A percentile compares a stretch with the other conserved stretches of the same genome.
phyloP scores from a whole-genome alignment of 35 echinoderm and acorn worm genomes.

The Acanthaster planci region DNA sequence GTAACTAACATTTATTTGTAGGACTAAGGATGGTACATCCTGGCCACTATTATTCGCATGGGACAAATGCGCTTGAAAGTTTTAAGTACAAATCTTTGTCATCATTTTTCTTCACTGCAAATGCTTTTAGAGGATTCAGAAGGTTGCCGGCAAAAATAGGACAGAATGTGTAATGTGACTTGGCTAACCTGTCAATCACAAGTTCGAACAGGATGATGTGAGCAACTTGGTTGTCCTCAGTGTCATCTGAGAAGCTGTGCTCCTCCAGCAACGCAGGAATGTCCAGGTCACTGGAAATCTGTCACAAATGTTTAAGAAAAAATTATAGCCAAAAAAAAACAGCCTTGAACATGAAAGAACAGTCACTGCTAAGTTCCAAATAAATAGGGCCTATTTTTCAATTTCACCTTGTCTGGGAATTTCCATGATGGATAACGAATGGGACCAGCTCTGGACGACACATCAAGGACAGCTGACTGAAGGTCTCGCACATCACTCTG shows the following conservation, averaged over 20 bases:
- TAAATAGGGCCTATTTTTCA: background rate
- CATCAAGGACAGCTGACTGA: conserved; percentile 79
- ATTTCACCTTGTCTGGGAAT: conserved; percentile 91
- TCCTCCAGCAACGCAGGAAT: conserved; percentile 76
- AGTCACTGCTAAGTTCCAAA: no score
- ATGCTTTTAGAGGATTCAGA: no score
- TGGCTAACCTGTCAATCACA: conserved; percentile 79
- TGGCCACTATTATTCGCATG: no score
- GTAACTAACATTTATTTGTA: no score
- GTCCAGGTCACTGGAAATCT: conserved; percentile 94
- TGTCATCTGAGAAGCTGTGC: conserved; percentile 64
- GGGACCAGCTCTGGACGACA: conserved; percentile 90
- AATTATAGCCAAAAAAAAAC: no score
- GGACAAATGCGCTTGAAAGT: no score
- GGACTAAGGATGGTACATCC: no score
- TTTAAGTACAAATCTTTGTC: no score
- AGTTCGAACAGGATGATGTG: conserved; percentile 95
- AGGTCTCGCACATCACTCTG: conserved; percentile 80
- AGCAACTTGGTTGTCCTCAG: conserved; percentile 88
- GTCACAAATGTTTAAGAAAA: background rate
- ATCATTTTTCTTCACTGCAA: no score
- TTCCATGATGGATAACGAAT: conserved; percentile 97
- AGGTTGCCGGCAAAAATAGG: no score
- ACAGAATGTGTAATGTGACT: no score
- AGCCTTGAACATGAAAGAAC: no score